Conservation (phyloP, 2,113 vertebrate genomes). For the Acrocephalus arundinaceus region DNA sequence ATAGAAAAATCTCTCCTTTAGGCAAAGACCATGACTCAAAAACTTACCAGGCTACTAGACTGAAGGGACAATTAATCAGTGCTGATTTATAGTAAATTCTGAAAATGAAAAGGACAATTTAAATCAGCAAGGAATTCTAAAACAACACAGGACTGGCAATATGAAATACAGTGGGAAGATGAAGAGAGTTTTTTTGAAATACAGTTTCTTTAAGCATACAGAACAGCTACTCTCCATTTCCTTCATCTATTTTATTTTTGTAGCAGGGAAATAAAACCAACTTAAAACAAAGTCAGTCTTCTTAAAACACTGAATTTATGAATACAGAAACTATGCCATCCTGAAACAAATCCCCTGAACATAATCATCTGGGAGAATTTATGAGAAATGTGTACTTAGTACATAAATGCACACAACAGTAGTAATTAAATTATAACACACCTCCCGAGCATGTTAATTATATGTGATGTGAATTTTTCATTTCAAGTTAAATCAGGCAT, state of each 20-base stretch:
- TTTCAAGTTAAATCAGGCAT: slow-evolving; percentile 13
- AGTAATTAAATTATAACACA: slow-evolving; percentile 44
- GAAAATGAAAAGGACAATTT: neutral
- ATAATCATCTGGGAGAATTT: neutral
- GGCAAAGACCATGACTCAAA: neutral
- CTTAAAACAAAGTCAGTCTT: neutral
- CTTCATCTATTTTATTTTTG: neutral
- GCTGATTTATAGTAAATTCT: neutral
- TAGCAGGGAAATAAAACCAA: neutral
- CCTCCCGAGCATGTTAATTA: neutral
- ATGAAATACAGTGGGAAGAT: neutral
- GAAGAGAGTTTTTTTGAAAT: neutral
- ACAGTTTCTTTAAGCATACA: neutral
- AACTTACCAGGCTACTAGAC: neutral
- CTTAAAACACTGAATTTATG: neutral
- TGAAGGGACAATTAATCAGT: neutral
- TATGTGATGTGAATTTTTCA: slow-evolving; percentile 2
- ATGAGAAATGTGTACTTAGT: neutral
- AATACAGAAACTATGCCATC: neutral
- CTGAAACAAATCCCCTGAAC: neutral
- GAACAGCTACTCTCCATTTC: neutral
- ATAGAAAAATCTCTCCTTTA: neutral
- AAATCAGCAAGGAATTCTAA: neutral
- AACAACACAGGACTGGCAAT: neutral
- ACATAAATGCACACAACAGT: neutral